Evolutionary conservation across 2,113 vertebrate genomes (phyloP), one percentile per base, ranked within the genome.

Genomic region (Elgaria multicarinata): DNA sequence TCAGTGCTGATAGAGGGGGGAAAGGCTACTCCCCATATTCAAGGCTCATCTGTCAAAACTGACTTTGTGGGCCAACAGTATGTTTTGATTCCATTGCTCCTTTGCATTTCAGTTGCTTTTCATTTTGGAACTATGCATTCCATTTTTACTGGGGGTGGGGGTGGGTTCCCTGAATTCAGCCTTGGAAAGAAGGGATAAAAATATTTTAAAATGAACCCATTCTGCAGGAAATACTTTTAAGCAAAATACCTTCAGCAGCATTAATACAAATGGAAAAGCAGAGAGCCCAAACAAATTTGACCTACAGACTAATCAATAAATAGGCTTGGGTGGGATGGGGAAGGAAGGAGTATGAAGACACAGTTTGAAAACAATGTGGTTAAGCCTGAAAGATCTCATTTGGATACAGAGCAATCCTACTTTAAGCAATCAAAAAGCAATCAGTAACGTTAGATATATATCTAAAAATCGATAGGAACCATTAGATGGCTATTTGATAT

Each of bases 391-490:
- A 55, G n/a, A 74, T 36, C 46, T 26, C 10, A 39, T 55, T 55
- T 74, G 50, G 33, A 58, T 28, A 85, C 18, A 36, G 1, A 85
- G 18, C 13, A 85, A 39, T 72, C 33, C 50, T 85, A 58, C n/a
- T 44, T 66, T 39, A 78, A 62, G 31, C 67, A 87, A 87, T 77
- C 26, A 66, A 87, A 78, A 88, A 79, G 26, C 46, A 88, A 88
- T 39, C 16, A 31, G 64, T 69, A 87, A 55, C 55, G 16, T 71
- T 36, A 36, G 36, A n/a, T 53, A 53, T 24, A 44, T 16, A 33
- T 5, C 12, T 26, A 58, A 80, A 85, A 85, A n/a, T 82, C 80
- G 64, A 42, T 82, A 86, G 13, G 44, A n/a, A 31, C n/a, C 76
- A 53, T 87, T 79, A 87, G 76, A 50, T 69, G 50, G 36, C 16